Conservation (phyloP, 2,888 invertebrate genomes). For the Hypomecis atomaria region DNA sequence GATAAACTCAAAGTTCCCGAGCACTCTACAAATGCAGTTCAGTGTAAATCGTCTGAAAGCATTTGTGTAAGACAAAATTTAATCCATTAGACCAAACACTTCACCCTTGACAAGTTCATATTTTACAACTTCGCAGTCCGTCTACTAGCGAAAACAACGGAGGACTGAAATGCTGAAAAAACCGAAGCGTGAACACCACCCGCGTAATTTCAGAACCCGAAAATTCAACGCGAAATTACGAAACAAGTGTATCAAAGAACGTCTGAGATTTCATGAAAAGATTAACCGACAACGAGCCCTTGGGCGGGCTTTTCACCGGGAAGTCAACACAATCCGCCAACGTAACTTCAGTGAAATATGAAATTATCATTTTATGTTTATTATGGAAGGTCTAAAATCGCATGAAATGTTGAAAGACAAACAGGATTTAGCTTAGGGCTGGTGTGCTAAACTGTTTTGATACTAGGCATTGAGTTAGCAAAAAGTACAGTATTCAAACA, state of each 20-base stretch:
- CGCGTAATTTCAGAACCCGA: slow-evolving; percentile 23
- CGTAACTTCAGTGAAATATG: background rate
- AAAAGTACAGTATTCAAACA: too few relatives aligned
- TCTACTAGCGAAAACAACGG: slow-evolving; percentile 26
- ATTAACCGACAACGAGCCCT: slow-evolving; percentile 30
- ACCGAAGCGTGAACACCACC: slow-evolving; percentile 20
- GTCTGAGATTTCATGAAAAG: slow-evolving; percentile 28
- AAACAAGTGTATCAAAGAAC: slow-evolving; percentile 33
- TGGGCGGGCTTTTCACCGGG: slow-evolving; percentile 5
- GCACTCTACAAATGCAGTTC: background rate
- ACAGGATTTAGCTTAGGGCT: too few relatives aligned
- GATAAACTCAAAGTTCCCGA: background rate
- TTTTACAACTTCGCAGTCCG: slow-evolving; percentile 12
- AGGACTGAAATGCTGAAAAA: slow-evolving; percentile 16
- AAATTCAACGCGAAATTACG: slow-evolving; percentile 32
- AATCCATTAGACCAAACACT: slow-evolving; percentile 11
- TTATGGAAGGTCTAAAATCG: background rate
- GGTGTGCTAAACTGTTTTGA: background rate
- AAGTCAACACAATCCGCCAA: slow-evolving; percentile 14
- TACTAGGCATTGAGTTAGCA: too few relatives aligned
- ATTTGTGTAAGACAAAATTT: background rate
- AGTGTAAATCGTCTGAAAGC: background rate
- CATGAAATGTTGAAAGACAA: background rate
- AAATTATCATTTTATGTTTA: background rate
- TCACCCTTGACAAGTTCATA: slow-evolving; percentile 17